Evolutionary conservation across 2,113 vertebrate species (phyloP).

Genomic region (Etheostoma spectabile): DNA sequence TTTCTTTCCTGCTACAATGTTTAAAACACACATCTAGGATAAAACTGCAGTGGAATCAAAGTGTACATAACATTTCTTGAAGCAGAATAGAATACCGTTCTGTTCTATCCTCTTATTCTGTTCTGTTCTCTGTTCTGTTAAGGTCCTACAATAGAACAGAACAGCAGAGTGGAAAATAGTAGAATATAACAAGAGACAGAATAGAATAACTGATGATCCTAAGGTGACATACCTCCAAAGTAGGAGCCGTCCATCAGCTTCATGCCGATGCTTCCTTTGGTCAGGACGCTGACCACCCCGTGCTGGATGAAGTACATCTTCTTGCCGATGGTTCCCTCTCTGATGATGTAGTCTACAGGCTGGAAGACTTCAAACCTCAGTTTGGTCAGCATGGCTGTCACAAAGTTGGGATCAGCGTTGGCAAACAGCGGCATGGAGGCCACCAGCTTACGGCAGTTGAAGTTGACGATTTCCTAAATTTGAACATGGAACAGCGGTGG

Average conservation of each 20-base stretch:
- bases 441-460: constrained; percentile 98
- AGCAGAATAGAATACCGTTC: not conserved
- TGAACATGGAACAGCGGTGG: not conserved
- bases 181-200: not conserved
- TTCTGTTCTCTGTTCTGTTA: too few species aligned
- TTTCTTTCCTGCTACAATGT: not conserved
- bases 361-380: constrained; percentile 98
- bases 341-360: constrained; percentile 93
- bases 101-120: not conserved
- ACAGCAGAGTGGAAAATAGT: not conserved
- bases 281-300: constrained; percentile 90
- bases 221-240: constrained; percentile 90
- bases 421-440: constrained; percentile 98
- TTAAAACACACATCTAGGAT: constrained; percentile 19
- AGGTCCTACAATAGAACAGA: not conserved
- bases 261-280: constrained; percentile 92
- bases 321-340: constrained; percentile 96
- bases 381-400: constrained; percentile 97
- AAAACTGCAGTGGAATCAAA: not conserved
- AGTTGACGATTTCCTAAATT: constrained; percentile 94
- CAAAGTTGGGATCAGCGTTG: constrained; percentile 97
- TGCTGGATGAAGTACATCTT: constrained; percentile 99
- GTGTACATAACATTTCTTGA: not conserved
- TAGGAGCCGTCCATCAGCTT: constrained; percentile 97
- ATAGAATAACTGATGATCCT: not conserved